Percentiles rank a stretch among this genome's conserved stretches.
phyloP scores from a whole-genome alignment of 2,113 vertebrate species.

The Tachycineta bicolor region DNA sequence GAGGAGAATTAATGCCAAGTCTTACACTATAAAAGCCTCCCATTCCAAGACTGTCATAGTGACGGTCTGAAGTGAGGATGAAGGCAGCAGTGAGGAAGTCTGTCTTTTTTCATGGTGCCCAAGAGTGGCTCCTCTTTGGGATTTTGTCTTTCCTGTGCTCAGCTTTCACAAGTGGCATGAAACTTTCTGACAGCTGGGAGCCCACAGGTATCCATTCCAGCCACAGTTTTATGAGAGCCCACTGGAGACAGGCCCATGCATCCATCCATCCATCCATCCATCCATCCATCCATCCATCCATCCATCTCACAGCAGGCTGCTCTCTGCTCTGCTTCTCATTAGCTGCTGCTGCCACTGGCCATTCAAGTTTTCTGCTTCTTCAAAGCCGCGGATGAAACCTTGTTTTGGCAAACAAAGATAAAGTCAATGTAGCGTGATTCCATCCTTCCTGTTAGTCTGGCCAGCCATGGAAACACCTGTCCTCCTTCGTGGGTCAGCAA shows the following conservation, averaged over 20 bases:
- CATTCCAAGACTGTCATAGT: background rate
- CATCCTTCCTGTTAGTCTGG: conserved; percentile 25
- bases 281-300: background rate
- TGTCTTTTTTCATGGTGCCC: background rate
- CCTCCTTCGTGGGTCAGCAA: background rate
- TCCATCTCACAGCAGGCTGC: background rate
- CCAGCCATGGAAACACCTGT: background rate
- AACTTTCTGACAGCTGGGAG: background rate
- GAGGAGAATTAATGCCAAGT: background rate
- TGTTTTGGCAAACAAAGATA: background rate
- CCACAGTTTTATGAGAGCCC: background rate
- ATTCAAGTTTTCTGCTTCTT: background rate
- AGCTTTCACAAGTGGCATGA: background rate
- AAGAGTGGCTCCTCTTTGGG: background rate
- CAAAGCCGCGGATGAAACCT: background rate
- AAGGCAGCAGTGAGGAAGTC: background rate
- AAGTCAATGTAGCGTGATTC: conserved; percentile 43
- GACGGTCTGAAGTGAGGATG: background rate
- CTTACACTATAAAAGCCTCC: background rate
- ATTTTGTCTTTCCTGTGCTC: background rate
- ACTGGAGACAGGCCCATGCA: accelerated
- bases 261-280: background rate
- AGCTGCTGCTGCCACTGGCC: background rate
- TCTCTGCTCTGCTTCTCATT: background rate
- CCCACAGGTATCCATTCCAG: background rate